Percentiles rank a stretch among this genome's conserved stretches.
Conservation (phyloP, 2,113 vertebrate genomes). For the Sus scrofa region DNA sequence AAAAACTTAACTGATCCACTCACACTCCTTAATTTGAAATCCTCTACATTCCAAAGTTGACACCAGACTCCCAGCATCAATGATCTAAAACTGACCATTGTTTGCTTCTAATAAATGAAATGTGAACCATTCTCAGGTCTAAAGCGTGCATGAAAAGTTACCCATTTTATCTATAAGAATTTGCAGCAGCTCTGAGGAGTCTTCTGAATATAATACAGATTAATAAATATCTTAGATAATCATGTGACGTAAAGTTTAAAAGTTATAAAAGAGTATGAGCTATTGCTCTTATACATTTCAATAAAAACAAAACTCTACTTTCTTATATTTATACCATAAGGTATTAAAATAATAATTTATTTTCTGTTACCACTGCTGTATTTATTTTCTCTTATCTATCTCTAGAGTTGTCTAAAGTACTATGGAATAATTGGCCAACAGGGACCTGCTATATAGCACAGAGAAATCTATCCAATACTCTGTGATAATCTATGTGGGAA, state of each 20-base stretch:
- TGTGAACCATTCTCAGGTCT: not conserved
- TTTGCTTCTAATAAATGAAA: not conserved
- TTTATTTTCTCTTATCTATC: not conserved
- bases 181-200: not conserved
- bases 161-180: not conserved
- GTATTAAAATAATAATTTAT: not conserved
- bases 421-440: too few species aligned
- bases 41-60: not conserved
- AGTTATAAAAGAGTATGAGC: not conserved
- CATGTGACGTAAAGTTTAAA: not conserved
- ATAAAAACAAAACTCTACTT: not conserved
- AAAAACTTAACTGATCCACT: not conserved
- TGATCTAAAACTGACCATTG: not conserved
- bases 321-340: not conserved
- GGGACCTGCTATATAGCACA: too few species aligned
- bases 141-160: not conserved
- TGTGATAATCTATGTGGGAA: too few species aligned
- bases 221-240: not conserved
- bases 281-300: not conserved
- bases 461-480: too few species aligned
- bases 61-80: not conserved
- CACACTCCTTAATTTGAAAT: not conserved
- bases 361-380: not conserved
- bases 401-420: not conserved
- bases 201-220: not conserved